Evolutionary conservation across 2,888 invertebrate species (phyloP).

Genomic region (Chloroclystis v-ata): DNA sequence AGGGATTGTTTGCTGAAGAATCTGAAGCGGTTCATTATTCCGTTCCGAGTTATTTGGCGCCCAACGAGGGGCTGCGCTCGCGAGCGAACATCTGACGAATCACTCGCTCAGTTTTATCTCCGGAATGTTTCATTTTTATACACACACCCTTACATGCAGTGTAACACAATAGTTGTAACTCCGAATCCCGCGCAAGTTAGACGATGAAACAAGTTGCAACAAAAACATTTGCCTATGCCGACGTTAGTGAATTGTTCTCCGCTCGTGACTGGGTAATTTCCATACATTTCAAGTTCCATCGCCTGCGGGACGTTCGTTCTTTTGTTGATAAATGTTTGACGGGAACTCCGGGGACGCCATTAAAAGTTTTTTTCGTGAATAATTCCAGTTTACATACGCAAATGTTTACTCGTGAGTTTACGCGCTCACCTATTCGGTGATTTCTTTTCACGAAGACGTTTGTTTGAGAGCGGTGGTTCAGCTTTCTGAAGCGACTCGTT

Average conservation of each 20-base stretch:
- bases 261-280: conserved; percentile 78
- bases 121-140: conserved; percentile 44
- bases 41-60: conserved; percentile 63
- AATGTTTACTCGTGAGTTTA: conserved; percentile 76
- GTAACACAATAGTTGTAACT: conserved; percentile 52
- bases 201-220: conserved; percentile 72
- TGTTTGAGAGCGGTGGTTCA: conserved; percentile 55
- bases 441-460: conserved; percentile 73
- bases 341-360: conserved; percentile 78
- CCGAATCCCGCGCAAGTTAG: conserved; percentile 59
- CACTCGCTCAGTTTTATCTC: conserved; percentile 44
- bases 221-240: conserved; percentile 76
- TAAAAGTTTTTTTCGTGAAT: conserved; percentile 78
- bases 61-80: conserved; percentile 51
- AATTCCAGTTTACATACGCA: conserved; percentile 78
- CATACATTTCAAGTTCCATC: conserved; percentile 79
- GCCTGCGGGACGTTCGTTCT: conserved; percentile 79
- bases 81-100: conserved; percentile 52
- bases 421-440: conserved; percentile 75
- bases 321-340: conserved; percentile 79
- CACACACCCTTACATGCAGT: conserved; percentile 30
- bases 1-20: conserved; percentile 57
- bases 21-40: conserved; percentile 62
- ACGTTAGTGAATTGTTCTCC: conserved; percentile 77
- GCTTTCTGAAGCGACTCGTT: conserved; percentile 60